Conservation (phyloP, 2,888 invertebrate genomes). For the Rhogogaster chlorosoma region DNA sequence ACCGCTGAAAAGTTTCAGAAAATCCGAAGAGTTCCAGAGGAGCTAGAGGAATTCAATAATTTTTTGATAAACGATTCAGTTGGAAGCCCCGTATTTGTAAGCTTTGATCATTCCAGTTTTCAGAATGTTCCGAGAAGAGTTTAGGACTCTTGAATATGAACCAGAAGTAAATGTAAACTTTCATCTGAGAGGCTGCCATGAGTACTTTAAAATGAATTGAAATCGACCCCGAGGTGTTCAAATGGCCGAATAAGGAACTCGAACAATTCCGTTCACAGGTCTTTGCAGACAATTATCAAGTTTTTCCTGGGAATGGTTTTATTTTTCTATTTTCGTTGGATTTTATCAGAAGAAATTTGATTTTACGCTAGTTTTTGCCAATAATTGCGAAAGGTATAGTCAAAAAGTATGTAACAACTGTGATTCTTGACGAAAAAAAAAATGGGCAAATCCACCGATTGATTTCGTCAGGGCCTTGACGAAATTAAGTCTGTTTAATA, state of each 20-base stretch:
- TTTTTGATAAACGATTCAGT: background rate
- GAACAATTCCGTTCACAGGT: background rate
- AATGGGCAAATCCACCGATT: no score
- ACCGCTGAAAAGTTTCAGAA: background rate
- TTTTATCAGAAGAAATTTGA: no score
- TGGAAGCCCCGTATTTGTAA: background rate
- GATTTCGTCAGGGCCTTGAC: no score
- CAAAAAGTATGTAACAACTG: background rate
- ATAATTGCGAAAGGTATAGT: background rate
- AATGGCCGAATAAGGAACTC: background rate
- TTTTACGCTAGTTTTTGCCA: background rate
- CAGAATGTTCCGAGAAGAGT: background rate
- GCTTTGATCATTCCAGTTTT: constrained; percentile 3
- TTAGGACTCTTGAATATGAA: background rate
- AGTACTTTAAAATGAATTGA: background rate
- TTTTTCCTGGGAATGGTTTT: background rate
- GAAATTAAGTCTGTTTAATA: no score
- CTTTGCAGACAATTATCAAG: background rate
- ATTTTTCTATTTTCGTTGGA: background rate
- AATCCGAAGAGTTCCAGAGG: background rate
- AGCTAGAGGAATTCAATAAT: background rate
- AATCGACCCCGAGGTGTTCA: background rate
- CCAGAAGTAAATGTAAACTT: background rate
- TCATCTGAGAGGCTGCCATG: background rate
- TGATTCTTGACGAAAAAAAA: background rate